Evolutionary conservation across 1,140 invertebrate genomes (phyloP).

Genomic region (Heterodera carotae): DNA sequence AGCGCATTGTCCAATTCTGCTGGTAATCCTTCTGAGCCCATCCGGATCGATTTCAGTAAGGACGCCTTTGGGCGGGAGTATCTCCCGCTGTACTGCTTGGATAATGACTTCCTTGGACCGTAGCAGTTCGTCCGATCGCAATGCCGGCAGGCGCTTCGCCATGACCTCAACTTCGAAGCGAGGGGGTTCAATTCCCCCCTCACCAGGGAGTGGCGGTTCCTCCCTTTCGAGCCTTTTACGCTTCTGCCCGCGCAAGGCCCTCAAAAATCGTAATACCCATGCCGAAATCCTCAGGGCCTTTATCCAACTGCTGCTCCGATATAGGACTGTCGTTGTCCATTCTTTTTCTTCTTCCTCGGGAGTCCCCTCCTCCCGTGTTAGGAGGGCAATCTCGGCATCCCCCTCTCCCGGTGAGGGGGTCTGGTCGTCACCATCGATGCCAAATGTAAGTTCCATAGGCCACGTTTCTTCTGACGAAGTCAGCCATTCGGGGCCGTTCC

Average conservation of each 20-base stretch:
- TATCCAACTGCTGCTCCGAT: neutral
- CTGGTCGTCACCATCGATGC: neutral
- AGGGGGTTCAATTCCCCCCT: too few relatives aligned
- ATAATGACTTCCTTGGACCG: neutral
- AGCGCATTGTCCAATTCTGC: neutral
- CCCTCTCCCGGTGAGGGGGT: neutral
- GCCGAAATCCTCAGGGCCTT: neutral
- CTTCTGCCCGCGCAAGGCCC: too few relatives aligned
- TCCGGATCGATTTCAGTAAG: neutral
- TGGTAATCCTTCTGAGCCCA: neutral
- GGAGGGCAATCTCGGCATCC: too few relatives aligned
- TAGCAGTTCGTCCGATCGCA: too few relatives aligned
- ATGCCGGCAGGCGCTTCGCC: neutral
- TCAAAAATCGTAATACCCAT: neutral
- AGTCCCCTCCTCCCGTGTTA: neutral
- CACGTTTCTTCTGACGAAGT: neutral
- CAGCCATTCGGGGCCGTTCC: conserved; percentile 33
- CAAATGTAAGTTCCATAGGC: neutral
- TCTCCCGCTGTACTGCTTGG: neutral
- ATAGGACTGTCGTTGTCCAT: neutral
- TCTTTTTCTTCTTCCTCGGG: neutral
- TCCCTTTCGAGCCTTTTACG: too few relatives aligned
- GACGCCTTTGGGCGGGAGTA: too few relatives aligned
- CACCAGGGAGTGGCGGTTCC: too few relatives aligned
- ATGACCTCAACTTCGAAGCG: too few relatives aligned